Conservation (phyloP, 1,140 invertebrate genomes). For the Piezodorus guildinii region DNA sequence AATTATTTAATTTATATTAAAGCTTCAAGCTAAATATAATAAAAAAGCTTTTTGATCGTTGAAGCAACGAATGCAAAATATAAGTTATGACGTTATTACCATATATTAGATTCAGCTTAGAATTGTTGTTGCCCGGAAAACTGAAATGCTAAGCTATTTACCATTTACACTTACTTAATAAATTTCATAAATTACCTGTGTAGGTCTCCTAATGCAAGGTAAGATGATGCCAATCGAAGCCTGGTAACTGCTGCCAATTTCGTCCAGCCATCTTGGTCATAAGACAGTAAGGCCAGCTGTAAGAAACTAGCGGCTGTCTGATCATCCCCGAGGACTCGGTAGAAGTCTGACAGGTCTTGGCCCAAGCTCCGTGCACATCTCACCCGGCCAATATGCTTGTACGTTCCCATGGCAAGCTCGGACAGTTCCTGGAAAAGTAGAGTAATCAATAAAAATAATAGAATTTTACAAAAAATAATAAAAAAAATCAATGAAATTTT, state of each 20-base stretch:
- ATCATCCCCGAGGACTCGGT: slow-evolving; percentile 72
- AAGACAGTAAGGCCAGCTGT: slow-evolving; percentile 72
- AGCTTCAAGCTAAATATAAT: too few relatives aligned
- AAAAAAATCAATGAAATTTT: too few relatives aligned
- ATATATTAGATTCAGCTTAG: background rate
- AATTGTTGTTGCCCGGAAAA: background rate
- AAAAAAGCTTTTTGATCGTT: too few relatives aligned
- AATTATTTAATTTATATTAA: too few relatives aligned
- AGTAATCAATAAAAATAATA: too few relatives aligned
- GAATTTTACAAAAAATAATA: too few relatives aligned
- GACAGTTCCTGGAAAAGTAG: slow-evolving; percentile 57
- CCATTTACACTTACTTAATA: too few relatives aligned
- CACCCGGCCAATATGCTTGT: slow-evolving; percentile 84
- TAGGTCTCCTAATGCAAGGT: slow-evolving; percentile 61
- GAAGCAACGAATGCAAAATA: too few relatives aligned
- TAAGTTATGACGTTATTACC: too few relatives aligned
- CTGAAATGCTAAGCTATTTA: background rate
- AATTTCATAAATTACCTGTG: slow-evolving; percentile 37
- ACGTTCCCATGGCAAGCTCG: slow-evolving; percentile 91
- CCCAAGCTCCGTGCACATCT: slow-evolving; percentile 78
- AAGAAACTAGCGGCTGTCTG: slow-evolving; percentile 82
- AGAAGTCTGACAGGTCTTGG: slow-evolving; percentile 78
- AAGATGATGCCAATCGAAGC: slow-evolving; percentile 73
- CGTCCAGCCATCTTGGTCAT: slow-evolving; percentile 75
- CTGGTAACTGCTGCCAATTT: slow-evolving; percentile 67